phyloP scores from a whole-genome alignment of 2,888 invertebrate genomes.

The Gnatocerus cornutus region DNA sequence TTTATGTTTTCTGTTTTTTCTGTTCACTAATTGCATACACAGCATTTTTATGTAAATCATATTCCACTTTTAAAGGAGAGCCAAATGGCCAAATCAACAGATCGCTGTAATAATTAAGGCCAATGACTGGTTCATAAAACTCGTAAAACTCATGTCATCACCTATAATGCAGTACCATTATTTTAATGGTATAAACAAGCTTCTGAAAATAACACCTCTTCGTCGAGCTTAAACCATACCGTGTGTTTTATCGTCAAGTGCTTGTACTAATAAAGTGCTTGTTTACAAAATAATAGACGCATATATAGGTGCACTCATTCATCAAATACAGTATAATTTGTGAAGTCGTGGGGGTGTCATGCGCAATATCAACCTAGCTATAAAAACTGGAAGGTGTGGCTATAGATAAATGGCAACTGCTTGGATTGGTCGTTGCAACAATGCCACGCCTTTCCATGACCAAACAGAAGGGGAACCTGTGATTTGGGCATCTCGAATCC shows the following conservation, averaged over 20 bases:
- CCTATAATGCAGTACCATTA: conserved; percentile 53
- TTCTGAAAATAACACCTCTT: conserved; percentile 63
- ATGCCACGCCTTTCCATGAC: conserved; percentile 56
- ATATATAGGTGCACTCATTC: conserved; percentile 51
- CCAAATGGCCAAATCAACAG: conserved; percentile 12
- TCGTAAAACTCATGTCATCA: conserved; percentile 54
- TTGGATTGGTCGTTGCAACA: conserved; percentile 60
- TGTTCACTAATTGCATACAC: no score
- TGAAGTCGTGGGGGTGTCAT: conserved; percentile 52
- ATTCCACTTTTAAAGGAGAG: neutral
- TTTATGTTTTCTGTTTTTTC: no score
- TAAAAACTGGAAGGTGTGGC: conserved; percentile 64
- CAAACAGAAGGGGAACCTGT: conserved; percentile 69
- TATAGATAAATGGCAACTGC: conserved; percentile 66
- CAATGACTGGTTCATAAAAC: conserved; percentile 37
- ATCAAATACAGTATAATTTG: conserved; percentile 32
- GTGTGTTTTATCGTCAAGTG: conserved; percentile 52
- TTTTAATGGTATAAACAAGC: conserved; percentile 57
- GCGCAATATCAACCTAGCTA: conserved; percentile 58
- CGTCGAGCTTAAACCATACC: conserved; percentile 50
- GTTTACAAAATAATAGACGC: conserved; percentile 70
- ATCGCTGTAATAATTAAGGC: conserved; percentile 44
- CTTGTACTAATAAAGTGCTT: conserved; percentile 68
- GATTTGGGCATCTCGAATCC: conserved; percentile 61
- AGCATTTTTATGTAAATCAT: conserved; percentile 7